Conservation (phyloP, 2,888 invertebrate genomes). For the Aleiodes leptofemur region DNA sequence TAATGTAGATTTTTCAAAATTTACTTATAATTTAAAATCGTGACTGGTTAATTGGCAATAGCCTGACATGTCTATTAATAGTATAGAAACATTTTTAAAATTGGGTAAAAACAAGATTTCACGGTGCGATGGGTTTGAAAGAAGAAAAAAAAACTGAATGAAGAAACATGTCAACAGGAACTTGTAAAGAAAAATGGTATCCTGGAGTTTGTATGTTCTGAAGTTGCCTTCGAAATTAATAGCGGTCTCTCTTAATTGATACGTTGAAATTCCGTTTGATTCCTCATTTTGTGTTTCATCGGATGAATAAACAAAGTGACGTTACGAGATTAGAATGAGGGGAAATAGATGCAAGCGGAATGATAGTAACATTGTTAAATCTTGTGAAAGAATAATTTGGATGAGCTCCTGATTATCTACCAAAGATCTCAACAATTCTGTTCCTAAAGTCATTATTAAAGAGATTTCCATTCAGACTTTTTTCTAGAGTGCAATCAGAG, state of each 20-base stretch:
- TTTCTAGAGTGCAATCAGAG: no score
- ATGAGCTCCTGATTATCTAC: no score
- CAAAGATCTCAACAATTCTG: no score
- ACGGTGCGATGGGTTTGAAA: slow-evolving; percentile 5
- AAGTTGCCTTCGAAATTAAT: slow-evolving; percentile 66
- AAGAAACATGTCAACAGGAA: slow-evolving; percentile 51
- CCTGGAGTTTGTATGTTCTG: slow-evolving; percentile 65
- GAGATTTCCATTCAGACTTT: no score
- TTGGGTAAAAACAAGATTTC: slow-evolving; percentile 56
- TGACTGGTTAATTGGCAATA: slow-evolving; percentile 67
- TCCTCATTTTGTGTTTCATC: slow-evolving; percentile 29
- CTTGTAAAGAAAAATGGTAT: slow-evolving; percentile 65
- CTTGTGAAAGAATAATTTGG: no score
- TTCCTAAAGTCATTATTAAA: no score
- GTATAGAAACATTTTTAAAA: slow-evolving; percentile 61
- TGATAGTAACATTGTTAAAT: no score
- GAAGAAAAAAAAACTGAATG: slow-evolving; percentile 36
- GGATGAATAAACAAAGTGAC: no score
- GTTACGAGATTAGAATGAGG: no score
- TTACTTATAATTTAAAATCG: slow-evolving; percentile 43
- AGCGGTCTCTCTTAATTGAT: slow-evolving; percentile 68
- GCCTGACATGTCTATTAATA: slow-evolving; percentile 70
- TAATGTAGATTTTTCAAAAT: no score
- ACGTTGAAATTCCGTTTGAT: slow-evolving; percentile 65
- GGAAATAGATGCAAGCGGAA: no score